These are phyloP conservation scores for Megaceryle maxima DNA, from an alignment of 2,113 vertebrate genomes.

Conservation along the genomic window DNA sequence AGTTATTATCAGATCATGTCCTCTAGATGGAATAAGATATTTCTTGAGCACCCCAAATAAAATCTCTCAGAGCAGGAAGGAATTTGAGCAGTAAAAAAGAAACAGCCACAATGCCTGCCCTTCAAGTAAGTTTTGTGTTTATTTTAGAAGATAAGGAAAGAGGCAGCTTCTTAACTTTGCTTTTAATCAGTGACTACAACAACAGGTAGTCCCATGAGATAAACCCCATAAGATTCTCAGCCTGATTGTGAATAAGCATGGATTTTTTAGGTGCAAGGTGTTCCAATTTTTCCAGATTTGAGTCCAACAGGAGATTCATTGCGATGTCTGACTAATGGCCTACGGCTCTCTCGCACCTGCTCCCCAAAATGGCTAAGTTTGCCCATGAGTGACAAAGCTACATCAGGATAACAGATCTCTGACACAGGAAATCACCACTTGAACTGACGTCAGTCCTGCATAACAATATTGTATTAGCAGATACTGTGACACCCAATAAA, in stretches of 20 bases:
- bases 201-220: neutral
- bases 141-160: neutral
- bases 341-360: neutral
- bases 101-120: neutral
- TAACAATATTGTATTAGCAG: neutral
- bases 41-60: neutral
- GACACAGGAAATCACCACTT: neutral
- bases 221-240: neutral
- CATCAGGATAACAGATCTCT: neutral
- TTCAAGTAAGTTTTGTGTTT: neutral
- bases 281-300: neutral
- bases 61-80: neutral
- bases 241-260: neutral
- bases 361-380: neutral
- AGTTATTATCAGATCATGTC: neutral
- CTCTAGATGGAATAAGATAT: neutral
- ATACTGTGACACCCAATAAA: neutral
- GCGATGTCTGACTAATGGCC: neutral
- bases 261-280: neutral
- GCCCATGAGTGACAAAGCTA: neutral
- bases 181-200: neutral
- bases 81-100: neutral
- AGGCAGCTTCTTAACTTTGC: neutral
- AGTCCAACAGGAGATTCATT: neutral
- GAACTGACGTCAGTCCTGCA: neutral